These are phyloP conservation scores for Habropoda laboriosa DNA, from an alignment of 1,140 invertebrate genomes.

Conservation along the genomic window DNA sequence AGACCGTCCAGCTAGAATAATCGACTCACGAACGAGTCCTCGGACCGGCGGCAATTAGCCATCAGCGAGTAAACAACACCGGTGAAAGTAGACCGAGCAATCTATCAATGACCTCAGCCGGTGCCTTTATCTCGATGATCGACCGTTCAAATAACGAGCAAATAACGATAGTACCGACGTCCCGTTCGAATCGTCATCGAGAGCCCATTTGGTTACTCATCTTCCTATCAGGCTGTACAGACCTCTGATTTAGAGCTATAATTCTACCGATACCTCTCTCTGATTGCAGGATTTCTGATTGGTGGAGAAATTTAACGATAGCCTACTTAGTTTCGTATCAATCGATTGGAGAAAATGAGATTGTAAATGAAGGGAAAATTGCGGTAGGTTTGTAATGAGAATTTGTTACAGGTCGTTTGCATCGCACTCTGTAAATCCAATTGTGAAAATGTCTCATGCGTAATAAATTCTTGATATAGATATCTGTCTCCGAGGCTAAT, in stretches of 20 bases:
- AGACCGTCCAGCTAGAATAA: neutral
- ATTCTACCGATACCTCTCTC: neutral
- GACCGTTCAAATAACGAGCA: neutral
- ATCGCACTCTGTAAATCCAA: too few species aligned
- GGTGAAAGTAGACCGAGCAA: constrained; percentile 8
- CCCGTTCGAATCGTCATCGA: neutral
- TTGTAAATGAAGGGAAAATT: too few species aligned
- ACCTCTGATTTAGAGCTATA: neutral
- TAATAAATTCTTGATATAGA: too few species aligned
- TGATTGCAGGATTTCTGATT: too few species aligned
- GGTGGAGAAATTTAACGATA: too few species aligned
- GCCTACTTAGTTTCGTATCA: too few species aligned
- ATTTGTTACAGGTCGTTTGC: too few species aligned
- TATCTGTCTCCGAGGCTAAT: too few species aligned
- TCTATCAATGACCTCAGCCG: constrained; percentile 2
- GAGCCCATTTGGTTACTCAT: neutral
- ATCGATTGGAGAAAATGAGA: too few species aligned
- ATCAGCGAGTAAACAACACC: constrained; percentile 15
- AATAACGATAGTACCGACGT: neutral
- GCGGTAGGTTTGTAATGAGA: too few species aligned
- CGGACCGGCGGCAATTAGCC: constrained; percentile 11
- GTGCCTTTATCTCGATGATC: neutral
- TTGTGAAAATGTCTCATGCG: too few species aligned
- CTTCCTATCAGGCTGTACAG: neutral
- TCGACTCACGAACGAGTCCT: neutral